Percentiles rank a stretch among this genome's conserved stretches.
Evolutionary conservation across 2,888 invertebrate genomes (phyloP).

Genomic region (Phortica magna): DNA sequence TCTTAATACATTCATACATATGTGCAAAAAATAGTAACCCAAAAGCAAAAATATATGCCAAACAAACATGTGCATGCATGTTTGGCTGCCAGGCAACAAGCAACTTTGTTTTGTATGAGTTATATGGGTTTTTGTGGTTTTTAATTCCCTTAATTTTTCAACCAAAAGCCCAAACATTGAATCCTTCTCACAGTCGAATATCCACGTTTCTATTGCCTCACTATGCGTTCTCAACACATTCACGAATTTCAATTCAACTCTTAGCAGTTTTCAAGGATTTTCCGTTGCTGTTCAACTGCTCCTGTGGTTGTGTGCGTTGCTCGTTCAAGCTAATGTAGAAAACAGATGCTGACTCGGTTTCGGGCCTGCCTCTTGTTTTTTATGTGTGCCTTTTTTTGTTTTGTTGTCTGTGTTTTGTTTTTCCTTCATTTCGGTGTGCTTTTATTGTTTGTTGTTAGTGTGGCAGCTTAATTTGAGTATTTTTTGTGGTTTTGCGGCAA

Average conservation of each 20-base stretch:
- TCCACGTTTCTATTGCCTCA: background rate
- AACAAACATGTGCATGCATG: background rate
- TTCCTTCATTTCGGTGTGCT: background rate
- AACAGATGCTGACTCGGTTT: constrained; percentile 24
- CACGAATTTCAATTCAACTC: constrained; percentile 51
- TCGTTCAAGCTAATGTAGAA: constrained; percentile 24
- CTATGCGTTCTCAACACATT: background rate
- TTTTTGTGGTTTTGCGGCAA: background rate
- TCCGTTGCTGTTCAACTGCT: background rate
- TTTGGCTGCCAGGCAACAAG: background rate
- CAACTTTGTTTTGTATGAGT: constrained; percentile 33
- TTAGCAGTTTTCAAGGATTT: constrained; percentile 44
- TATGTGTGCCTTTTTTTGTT: constrained; percentile 2
- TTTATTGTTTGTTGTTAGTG: constrained; percentile 12
- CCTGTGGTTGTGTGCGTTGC: constrained; percentile 1
- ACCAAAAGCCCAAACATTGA: constrained; percentile 59
- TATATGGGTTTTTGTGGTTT: constrained; percentile 55
- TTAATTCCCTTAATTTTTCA: constrained; percentile 72
- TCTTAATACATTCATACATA: background rate
- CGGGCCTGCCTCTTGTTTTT: background rate
- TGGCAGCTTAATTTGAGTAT: constrained; percentile 15
- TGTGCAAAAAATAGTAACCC: too few relatives aligned
- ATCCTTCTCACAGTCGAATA: background rate
- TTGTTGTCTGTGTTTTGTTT: constrained; percentile 21
- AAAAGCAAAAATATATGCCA: background rate